phyloP scores from a whole-genome alignment of 2,797 vertebrate species.

The Tympanoctomys barrerae region DNA sequence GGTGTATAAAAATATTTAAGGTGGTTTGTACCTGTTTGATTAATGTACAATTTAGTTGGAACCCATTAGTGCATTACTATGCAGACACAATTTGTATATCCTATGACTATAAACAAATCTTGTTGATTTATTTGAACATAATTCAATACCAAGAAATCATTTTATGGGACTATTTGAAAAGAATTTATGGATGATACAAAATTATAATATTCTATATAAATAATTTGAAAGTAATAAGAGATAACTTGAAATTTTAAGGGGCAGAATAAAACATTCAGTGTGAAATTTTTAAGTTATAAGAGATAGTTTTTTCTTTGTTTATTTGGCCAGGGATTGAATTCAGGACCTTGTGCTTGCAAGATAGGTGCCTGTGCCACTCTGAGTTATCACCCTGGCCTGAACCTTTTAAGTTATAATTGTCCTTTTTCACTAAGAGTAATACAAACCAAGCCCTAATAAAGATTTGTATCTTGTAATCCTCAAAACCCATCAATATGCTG shows the following conservation, averaged over 20 bases:
- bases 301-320: too few relatives aligned
- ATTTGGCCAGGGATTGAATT: too few relatives aligned
- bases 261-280: neutral
- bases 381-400: too few relatives aligned
- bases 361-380: too few relatives aligned
- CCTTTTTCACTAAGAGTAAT: neutral
- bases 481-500: neutral
- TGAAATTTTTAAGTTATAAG: too few relatives aligned
- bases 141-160: neutral
- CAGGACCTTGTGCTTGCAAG: too few relatives aligned
- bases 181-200: neutral
- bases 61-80: neutral
- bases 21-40: neutral
- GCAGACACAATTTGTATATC: neutral
- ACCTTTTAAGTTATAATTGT: neutral
- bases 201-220: neutral
- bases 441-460: neutral
- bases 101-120: neutral
- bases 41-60: neutral
- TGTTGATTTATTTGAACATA: neutral
- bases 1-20: neutral
- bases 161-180: neutral
- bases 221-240: neutral
- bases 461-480: neutral
- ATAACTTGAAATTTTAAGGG: neutral